Conservation (phyloP, 1,140 invertebrate species). For the Odontomachus brunneus region DNA sequence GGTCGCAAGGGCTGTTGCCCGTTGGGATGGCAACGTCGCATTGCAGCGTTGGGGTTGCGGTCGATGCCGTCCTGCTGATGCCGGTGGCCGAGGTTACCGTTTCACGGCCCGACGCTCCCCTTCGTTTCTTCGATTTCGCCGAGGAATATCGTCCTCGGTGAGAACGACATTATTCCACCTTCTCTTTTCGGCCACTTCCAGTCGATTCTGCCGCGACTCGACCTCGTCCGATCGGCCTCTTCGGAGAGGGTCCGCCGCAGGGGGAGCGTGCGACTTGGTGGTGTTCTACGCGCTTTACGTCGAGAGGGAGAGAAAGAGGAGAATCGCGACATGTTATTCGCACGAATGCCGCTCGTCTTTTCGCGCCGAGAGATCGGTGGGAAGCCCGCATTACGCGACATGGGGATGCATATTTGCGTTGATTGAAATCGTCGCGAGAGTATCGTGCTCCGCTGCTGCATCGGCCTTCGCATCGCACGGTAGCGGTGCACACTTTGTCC, state of each 20-base stretch:
- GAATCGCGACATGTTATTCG: too few relatives aligned
- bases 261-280: too few relatives aligned
- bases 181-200: too few relatives aligned
- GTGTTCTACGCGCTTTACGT: too few relatives aligned
- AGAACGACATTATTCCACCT: too few relatives aligned
- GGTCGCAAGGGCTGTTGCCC: constrained; percentile 83
- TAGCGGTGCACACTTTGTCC: constrained; percentile 28
- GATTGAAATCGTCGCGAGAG: constrained; percentile 27
- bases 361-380: too few relatives aligned
- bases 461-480: constrained; percentile 13
- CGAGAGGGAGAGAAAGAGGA: too few relatives aligned
- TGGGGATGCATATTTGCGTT: background rate
- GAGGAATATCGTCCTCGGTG: too few relatives aligned
- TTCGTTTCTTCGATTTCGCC: background rate
- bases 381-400: background rate
- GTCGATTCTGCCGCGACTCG: too few relatives aligned
- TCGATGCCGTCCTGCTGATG: constrained; percentile 81
- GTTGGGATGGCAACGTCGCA: constrained; percentile 86
- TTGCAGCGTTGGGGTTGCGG: constrained; percentile 85
- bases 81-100: constrained; percentile 73
- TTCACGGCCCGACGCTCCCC: constrained; percentile 53
- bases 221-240: too few relatives aligned
- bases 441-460: constrained; percentile 20
- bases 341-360: too few relatives aligned
- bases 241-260: too few relatives aligned